Evolutionary conservation across 2,888 invertebrate genomes (phyloP).

Genomic region (Diarsia dahlii): DNA sequence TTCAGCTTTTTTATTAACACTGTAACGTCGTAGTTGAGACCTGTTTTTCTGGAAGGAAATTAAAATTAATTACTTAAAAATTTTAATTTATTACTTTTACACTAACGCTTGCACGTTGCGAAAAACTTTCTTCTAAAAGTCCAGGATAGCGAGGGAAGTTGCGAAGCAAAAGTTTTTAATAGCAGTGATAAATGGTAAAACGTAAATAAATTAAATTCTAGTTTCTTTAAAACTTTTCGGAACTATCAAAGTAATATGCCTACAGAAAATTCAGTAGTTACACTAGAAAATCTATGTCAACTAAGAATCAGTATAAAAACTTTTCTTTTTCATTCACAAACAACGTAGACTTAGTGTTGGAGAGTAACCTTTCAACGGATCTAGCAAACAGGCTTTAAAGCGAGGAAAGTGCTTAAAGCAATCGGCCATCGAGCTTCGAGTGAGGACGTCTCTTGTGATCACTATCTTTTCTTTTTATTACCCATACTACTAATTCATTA

Average conservation of each 20-base stretch:
- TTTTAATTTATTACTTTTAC: not conserved
- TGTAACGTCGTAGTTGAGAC: not conserved
- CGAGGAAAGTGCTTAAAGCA: constrained; percentile 37
- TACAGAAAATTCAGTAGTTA: not conserved
- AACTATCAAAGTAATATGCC: not conserved
- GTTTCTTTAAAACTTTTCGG: not conserved
- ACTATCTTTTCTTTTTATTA: constrained; percentile 36
- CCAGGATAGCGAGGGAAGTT: not conserved
- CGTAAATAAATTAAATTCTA: constrained; percentile 4
- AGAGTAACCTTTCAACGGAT: constrained; percentile 21
- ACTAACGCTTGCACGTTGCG: not conserved
- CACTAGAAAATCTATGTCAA: not conserved
- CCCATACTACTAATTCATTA: not conserved
- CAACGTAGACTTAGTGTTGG: too few species aligned
- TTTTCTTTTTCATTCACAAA: constrained; percentile 1
- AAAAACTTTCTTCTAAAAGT: not conserved
- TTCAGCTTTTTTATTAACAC: not conserved
- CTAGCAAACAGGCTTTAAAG: constrained; percentile 16
- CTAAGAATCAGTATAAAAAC: constrained; percentile 5
- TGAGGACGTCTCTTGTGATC: constrained; percentile 13
- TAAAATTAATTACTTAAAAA: not conserved
- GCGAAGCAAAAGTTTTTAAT: not conserved
- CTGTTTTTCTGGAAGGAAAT: not conserved
- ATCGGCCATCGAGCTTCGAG: constrained; percentile 23
- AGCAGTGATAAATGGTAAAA: not conserved